These are phyloP conservation scores for Brassicogethes aeneus DNA, from an alignment of 2,888 invertebrate genomes.

Conservation along the genomic window DNA sequence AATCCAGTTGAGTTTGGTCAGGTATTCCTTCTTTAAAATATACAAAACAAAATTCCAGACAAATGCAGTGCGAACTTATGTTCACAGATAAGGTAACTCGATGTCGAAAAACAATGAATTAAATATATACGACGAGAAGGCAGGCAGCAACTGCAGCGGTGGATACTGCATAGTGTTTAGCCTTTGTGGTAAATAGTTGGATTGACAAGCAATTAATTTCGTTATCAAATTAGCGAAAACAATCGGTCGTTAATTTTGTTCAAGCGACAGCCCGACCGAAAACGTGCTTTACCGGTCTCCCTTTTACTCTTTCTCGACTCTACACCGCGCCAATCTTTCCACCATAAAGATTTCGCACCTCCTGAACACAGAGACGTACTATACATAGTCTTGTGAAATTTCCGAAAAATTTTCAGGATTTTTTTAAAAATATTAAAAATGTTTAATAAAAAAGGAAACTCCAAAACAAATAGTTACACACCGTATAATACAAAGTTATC, in stretches of 20 bases:
- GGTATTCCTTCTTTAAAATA: too few relatives aligned
- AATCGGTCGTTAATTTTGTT: constrained; percentile 32
- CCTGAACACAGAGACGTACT: background rate
- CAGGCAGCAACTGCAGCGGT: too few relatives aligned
- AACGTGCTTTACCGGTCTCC: constrained; percentile 19
- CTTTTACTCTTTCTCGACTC: background rate
- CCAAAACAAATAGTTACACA: too few relatives aligned
- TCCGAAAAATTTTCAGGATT: too few relatives aligned
- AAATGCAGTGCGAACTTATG: constrained; percentile 23
- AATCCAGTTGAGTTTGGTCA: too few relatives aligned
- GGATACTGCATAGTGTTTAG: constrained; percentile 11
- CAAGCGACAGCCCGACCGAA: constrained; percentile 17
- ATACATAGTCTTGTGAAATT: too few relatives aligned
- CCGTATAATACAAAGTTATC: too few relatives aligned
- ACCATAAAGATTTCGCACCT: background rate
- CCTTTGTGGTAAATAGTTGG: constrained; percentile 35
- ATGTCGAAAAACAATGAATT: constrained; percentile 13
- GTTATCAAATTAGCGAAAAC: constrained; percentile 39
- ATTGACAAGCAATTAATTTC: constrained; percentile 39
- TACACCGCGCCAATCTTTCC: background rate
- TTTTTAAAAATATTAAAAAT: too few relatives aligned
- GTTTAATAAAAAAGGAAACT: too few relatives aligned
- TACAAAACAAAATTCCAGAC: too few relatives aligned
- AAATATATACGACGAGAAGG: constrained; percentile 4
- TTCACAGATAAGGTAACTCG: constrained; percentile 14